A percentile compares a stretch with the other conserved stretches of the same genome.
Conservation (phyloP, 2,888 invertebrate species). For the Xanthia icteritia region DNA sequence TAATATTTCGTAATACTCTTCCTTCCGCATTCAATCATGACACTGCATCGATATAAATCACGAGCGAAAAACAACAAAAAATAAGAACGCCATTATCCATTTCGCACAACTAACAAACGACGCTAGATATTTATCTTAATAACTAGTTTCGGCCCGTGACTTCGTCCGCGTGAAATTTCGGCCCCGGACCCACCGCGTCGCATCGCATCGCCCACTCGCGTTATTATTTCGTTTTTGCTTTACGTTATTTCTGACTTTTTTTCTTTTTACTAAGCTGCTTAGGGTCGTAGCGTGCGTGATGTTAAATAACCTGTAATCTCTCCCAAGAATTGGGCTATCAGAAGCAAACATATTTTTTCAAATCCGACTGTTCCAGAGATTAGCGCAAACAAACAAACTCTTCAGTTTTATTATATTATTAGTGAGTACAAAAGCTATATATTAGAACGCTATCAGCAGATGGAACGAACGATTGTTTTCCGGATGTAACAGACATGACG, state of each 20-base stretch:
- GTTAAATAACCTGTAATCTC: neutral
- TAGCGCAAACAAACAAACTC: neutral
- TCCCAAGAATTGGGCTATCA: neutral
- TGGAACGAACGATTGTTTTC: constrained; percentile 80
- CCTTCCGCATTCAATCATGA: constrained; percentile 40
- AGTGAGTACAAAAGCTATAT: constrained; percentile 67
- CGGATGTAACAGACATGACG: constrained; percentile 86
- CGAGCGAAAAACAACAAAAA: constrained; percentile 37
- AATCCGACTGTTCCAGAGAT: neutral
- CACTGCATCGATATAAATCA: constrained; percentile 47
- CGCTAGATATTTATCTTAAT: constrained; percentile 64
- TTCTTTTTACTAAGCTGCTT: neutral
- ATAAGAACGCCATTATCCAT: constrained; percentile 50
- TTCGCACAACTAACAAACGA: constrained; percentile 36
- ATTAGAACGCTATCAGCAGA: constrained; percentile 77
- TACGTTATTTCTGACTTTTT: neutral
- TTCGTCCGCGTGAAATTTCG: neutral
- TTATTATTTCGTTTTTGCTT: neutral
- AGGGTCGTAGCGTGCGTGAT: neutral
- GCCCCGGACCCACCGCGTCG: neutral
- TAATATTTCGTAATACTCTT: constrained; percentile 32
- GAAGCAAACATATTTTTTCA: neutral
- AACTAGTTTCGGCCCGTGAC: neutral
- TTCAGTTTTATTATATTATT: neutral
- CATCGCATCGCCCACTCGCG: neutral